Conservation (phyloP, 1,140 invertebrate genomes). For the Mya arenaria region DNA sequence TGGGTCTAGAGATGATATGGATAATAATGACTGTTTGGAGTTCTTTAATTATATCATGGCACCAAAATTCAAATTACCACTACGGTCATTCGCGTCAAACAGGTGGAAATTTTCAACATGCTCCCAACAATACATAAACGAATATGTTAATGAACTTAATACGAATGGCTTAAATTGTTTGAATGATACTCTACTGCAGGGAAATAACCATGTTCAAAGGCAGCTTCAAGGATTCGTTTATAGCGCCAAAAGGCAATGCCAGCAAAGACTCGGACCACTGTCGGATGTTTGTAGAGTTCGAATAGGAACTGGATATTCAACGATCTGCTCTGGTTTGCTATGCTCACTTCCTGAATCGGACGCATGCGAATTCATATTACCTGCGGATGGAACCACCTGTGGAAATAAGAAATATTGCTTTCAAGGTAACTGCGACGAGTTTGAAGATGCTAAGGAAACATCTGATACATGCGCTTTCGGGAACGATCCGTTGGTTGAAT, state of each 20-base stretch:
- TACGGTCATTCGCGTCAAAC: constrained; percentile 58
- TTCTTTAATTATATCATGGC: constrained; percentile 68
- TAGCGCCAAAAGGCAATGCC: constrained; percentile 60
- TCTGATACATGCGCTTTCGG: constrained; percentile 42
- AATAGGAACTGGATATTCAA: constrained; percentile 21
- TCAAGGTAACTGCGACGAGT: constrained; percentile 14
- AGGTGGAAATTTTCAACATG: constrained; percentile 65
- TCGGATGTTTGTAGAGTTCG: constrained; percentile 65
- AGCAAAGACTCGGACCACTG: constrained; percentile 46
- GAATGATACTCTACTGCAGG: neutral
- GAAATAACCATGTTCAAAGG: neutral
- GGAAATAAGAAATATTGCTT: constrained; percentile 52
- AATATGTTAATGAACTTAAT: constrained; percentile 54
- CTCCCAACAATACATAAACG: constrained; percentile 58
- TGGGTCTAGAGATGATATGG: constrained; percentile 68
- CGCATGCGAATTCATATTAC: constrained; percentile 35
- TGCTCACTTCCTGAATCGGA: constrained; percentile 19
- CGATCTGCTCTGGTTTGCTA: constrained; percentile 31
- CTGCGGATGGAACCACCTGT: constrained; percentile 53
- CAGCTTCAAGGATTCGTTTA: constrained; percentile 12
- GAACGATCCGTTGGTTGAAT: constrained; percentile 33
- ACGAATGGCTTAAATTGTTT: constrained; percentile 24
- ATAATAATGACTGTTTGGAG: constrained; percentile 65
- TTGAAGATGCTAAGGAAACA: constrained; percentile 26
- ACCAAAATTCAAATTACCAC: constrained; percentile 60